Evolutionary conservation across 2,113 vertebrate species (phyloP), one percentile per base, ranked within the genome.

Genomic region (Mobula birostris): DNA sequence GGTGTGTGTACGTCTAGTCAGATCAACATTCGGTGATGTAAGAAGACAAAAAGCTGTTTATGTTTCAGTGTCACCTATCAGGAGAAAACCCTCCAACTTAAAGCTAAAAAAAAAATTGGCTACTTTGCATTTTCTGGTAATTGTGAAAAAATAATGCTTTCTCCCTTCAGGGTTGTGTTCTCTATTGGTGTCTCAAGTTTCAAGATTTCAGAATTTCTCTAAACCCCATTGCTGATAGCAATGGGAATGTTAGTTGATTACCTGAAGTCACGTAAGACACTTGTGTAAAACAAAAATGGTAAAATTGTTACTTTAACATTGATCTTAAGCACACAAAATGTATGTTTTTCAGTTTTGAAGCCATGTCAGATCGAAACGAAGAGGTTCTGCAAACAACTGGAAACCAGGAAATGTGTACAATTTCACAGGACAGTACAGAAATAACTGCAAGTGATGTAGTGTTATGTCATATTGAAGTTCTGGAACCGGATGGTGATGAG

Each of bases 401-500:
- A 96, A 95, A 94, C 24, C 95, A 95, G 94, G 96, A 96, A 95
- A 95, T 94, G 29, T 58, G 36, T 21, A 24, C 68, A 9, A 29
- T 48, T 48, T 21, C 2, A 66, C 95, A 96, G 94, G 94, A 95
- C 94, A 15, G 80, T 0, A 95, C 95, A 94, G 94, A 94, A 15
- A 94, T 74, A 74, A 56, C 21, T 9, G 3, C n/a, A 17, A 12
- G 93, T 94, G 97, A 97, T 74, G 91, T 56, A 48, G 32, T 48
- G 68, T 12, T 93, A 8, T 40, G 68, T 12, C 32, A 74, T 19
- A 74, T 56, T 74, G 70, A 93, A 48, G 19, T 76, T 12, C 9
- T 76, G 94, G 96, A 96, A 77, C 94, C 24, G 63, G 96, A 94
- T 85, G 96, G 95, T 24, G 95, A 87, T 14, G 96, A 96, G 96